Evolutionary conservation across 2,888 invertebrate genomes (phyloP).

Genomic region (Malthinus flaveolus): DNA sequence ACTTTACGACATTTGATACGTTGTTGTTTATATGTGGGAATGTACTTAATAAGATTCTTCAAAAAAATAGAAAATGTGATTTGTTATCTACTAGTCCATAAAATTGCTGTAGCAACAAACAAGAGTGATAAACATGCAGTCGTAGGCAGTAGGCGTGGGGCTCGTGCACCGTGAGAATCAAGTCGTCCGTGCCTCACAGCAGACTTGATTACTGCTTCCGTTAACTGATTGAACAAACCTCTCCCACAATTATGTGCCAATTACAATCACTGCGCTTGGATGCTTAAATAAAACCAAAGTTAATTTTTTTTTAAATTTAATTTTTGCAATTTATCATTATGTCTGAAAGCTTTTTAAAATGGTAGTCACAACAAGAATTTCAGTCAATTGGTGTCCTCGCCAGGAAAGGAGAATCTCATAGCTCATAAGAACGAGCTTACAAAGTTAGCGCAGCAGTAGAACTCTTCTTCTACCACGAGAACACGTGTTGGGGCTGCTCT

Average conservation of each 20-base stretch:
- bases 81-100: constrained; percentile 18
- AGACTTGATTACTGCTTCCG: constrained; percentile 52
- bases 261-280: constrained; percentile 40
- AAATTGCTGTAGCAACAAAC: constrained; percentile 23
- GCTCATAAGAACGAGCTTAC: no score
- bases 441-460: no score
- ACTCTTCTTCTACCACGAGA: no score
- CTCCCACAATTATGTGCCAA: constrained; percentile 49
- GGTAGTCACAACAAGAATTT: no score
- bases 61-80: constrained; percentile 2
- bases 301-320: constrained; percentile 1
- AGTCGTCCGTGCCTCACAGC: constrained; percentile 44
- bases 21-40: no score
- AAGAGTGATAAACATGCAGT: constrained; percentile 23
- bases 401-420: no score
- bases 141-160: constrained; percentile 47
- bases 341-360: no score
- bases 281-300: constrained; percentile 14
- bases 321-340: no score
- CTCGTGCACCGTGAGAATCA: constrained; percentile 54
- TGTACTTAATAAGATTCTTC: not conserved
- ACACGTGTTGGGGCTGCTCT: no score
- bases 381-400: no score
- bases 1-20: no score
- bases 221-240: constrained; percentile 46